Conservation (phyloP, 2,113 vertebrate genomes). For the Charina bottae region DNA sequence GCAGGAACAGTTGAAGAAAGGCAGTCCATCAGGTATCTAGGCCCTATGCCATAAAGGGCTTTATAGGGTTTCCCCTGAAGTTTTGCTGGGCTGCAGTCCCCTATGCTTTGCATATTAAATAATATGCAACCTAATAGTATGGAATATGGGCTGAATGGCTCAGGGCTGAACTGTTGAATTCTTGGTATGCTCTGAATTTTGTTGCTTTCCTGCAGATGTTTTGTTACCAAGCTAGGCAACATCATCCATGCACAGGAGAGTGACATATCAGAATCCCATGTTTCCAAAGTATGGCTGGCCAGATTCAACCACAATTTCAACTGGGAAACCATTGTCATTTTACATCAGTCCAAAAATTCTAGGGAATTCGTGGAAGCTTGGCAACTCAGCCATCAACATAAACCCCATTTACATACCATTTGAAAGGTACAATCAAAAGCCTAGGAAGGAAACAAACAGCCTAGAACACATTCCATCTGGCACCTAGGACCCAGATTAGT, state of each 20-base stretch:
- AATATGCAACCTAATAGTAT: background rate
- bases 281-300: background rate
- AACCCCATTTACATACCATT: background rate
- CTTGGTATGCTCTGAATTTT: background rate
- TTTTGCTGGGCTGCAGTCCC: background rate
- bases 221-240: background rate
- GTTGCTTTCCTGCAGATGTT: background rate
- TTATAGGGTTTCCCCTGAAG: background rate
- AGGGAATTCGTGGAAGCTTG: background rate
- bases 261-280: background rate
- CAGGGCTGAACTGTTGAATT: background rate
- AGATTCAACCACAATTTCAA: background rate
- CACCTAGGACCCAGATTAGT: background rate
- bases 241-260: background rate
- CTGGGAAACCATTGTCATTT: background rate
- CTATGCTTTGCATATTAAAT: background rate
- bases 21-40: no score
- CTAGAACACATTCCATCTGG: background rate
- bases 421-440: background rate
- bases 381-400: background rate
- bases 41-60: no score
- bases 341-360: background rate
- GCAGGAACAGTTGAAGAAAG: no score
- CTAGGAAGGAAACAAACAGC: background rate
- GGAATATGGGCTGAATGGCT: background rate